These are phyloP conservation scores for Xanthia togata DNA, from an alignment of 2,888 invertebrate genomes.

Conservation along the genomic window DNA sequence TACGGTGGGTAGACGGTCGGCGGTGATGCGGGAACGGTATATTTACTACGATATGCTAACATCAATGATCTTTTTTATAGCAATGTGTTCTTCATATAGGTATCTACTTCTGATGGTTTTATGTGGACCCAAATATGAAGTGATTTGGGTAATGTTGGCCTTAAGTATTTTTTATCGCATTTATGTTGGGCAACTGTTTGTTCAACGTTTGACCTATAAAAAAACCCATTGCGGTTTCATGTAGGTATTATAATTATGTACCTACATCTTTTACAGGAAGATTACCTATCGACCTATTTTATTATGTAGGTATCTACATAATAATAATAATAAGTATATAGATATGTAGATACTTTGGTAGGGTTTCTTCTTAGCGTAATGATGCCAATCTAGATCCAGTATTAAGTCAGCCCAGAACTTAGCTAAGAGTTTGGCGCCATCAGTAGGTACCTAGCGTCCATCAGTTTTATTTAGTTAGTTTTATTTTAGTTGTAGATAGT, in stretches of 20 bases:
- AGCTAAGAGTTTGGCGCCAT: not conserved
- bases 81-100: constrained; percentile 48
- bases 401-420: not conserved
- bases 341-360: no score
- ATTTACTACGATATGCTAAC: constrained; percentile 28
- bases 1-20: constrained; percentile 59
- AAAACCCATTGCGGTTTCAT: not conserved
- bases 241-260: not conserved
- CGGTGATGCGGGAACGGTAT: constrained; percentile 23
- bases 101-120: constrained; percentile 47
- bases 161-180: constrained; percentile 35
- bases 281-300: no score
- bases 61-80: constrained; percentile 57
- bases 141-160: constrained; percentile 19
- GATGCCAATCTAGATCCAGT: not conserved
- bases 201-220: constrained; percentile 3
- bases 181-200: constrained; percentile 24
- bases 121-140: constrained; percentile 31
- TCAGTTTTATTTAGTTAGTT: no score
- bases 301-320: no score
- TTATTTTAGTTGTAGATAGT: no score
- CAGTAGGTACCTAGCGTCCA: not conserved
- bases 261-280: not conserved
- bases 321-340: no score
- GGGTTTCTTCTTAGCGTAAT: not conserved